Conservation (phyloP, 2,888 invertebrate species). For the Andrena camellia region DNA sequence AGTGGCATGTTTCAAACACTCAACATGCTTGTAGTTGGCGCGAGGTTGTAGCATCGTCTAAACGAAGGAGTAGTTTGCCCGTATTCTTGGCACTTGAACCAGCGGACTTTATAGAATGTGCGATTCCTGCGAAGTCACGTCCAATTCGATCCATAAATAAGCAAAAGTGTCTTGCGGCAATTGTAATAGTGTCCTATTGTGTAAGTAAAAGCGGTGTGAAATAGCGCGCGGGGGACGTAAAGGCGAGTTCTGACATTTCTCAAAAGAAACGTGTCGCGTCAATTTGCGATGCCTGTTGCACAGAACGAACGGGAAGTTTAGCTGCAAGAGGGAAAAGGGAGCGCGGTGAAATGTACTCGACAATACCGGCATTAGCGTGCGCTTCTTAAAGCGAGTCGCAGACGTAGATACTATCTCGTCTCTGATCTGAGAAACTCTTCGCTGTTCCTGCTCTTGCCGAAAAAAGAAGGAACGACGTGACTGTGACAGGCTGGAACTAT, state of each 20-base stretch:
- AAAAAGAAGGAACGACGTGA: conserved; percentile 49
- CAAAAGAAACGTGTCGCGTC: conserved; percentile 21
- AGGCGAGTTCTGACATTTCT: conserved; percentile 54
- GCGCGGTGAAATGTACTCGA: conserved; percentile 67
- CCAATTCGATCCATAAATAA: conserved; percentile 25
- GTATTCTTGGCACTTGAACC: conserved; percentile 53
- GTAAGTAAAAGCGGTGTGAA: conserved; percentile 51
- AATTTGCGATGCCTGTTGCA: conserved; percentile 19
- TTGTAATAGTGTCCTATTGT: conserved; percentile 44
- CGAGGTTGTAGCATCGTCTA: conserved; percentile 74
- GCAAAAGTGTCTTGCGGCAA: conserved; percentile 52
- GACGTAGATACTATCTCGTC: conserved; percentile 56
- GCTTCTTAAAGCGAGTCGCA: conserved; percentile 67
- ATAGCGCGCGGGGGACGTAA: conserved; percentile 19
- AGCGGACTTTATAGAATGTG: conserved; percentile 54
- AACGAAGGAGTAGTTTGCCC: conserved; percentile 65
- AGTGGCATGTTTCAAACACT: conserved; percentile 82
- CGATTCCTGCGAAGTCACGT: conserved; percentile 29
- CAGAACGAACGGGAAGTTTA: conserved; percentile 28
- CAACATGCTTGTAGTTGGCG: conserved; percentile 82
- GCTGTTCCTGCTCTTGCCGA: conserved; percentile 13
- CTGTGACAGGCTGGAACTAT: conserved; percentile 6
- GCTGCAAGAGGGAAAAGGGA: conserved; percentile 58
- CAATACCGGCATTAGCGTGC: conserved; percentile 63
- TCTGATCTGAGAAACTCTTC: conserved; percentile 38